Base-by-base conservation (phyloP, 1,140 invertebrate genomes). In the Goniozus legneri region DNA sequence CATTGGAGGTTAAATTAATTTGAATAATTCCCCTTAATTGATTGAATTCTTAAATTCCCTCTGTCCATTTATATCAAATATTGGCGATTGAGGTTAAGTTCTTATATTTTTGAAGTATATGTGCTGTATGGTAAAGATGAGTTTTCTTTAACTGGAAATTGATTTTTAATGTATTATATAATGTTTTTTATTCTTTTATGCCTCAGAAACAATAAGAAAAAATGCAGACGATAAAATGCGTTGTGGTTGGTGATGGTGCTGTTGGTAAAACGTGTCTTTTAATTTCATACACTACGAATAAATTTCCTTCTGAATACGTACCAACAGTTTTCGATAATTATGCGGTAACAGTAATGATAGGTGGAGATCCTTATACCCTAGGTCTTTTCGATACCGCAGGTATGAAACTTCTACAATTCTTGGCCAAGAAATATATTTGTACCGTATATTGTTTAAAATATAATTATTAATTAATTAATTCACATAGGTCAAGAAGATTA, bases 171-270 rank as follows among this genome's bases (percentile, higher is more conserved):
- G n/a, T n/a, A n/a, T n/a, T n/a, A n/a, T n/a, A n/a, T n/a, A n/a
- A n/a, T n/a, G n/a, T n/a, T n/a, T n/a, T n/a, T n/a, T n/a, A n/a
- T n/a, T n/a, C n/a, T n/a, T n/a, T n/a, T n/a, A n/a, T n/a, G n/a
- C n/a, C n/a, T n/a, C n/a, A n/a, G n/a, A n/a, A n/a, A n/a, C n/a
- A n/a, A n/a, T n/a, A n/a, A n/a, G n/a, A n/a, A n/a, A 81, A 73
- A 52, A 97, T 98, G 95, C 95, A 98, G 81, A 97, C 95, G 36
- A 97, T 98, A 68, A 98, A 98, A 78, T 98, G 95, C 82, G 95
- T 97, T 48, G 95, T 97, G 46, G 94, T 97, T 35, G 95, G 95
- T 13, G 93, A 96, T 78, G 93, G 94, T 65, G 93, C 95, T 35
- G 95, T 97, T 16, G 95, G 95, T 80, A 98, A 98, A 83, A 98